phyloP scores from a whole-genome alignment of 2,113 vertebrate genomes.

The Corydoras sp. region DNA sequence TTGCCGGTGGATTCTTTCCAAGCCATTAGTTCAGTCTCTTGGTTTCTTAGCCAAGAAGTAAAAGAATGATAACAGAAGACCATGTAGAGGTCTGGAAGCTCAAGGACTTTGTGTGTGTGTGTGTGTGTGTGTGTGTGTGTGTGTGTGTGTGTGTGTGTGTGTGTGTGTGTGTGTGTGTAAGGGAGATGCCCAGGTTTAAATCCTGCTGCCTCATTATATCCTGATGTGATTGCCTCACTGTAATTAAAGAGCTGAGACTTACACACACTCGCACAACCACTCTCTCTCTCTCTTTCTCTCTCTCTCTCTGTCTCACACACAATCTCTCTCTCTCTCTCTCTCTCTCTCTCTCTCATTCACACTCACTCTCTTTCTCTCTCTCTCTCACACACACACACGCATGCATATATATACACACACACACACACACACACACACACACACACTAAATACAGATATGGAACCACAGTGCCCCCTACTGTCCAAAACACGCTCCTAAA shows the following conservation, averaged over 20 bases:
- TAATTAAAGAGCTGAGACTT: constrained; percentile 36
- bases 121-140: constrained; percentile 6
- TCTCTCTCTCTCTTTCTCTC: constrained; percentile 6
- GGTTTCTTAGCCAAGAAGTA: constrained; percentile 12
- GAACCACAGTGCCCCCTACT: constrained; percentile 40
- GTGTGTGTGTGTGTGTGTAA: constrained; percentile 22
- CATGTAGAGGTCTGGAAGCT: constrained; percentile 14
- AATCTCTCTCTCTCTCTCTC: background rate
- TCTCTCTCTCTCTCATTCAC: background rate
- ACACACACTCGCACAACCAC: background rate
- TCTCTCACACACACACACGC: background rate
- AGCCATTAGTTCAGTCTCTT: constrained; percentile 10
- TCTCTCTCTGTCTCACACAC: background rate
- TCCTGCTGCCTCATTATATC: constrained; percentile 37
- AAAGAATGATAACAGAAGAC: constrained; percentile 13
- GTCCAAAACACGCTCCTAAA: too few relatives aligned
- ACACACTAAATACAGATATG: background rate
- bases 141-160: constrained; percentile 19
- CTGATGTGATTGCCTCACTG: constrained; percentile 40
- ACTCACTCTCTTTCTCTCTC: background rate
- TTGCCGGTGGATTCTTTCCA: constrained; percentile 19
- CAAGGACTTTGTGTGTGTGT: constrained; percentile 3
- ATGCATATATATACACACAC: background rate
- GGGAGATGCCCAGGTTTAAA: constrained; percentile 31
- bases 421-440: constrained; percentile 5